phyloP scores from a whole-genome alignment of 2,113 vertebrate genomes.

The Panthera uncia region DNA sequence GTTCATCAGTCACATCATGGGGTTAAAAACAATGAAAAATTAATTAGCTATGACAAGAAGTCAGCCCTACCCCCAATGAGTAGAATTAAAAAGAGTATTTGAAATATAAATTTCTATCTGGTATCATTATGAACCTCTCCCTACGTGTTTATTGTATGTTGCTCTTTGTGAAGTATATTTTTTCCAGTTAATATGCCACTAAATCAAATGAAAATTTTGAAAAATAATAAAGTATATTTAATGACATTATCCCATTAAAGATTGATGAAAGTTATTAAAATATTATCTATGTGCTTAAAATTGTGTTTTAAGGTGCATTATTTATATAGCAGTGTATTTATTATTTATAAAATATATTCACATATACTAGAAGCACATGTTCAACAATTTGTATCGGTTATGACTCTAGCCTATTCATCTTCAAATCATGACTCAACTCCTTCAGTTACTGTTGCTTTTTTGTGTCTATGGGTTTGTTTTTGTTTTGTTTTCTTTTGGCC shows the following conservation, averaged over 20 bases:
- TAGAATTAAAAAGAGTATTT: neutral
- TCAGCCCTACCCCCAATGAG: neutral
- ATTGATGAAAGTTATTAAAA: conserved; percentile 10
- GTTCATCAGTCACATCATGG: neutral
- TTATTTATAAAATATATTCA: neutral
- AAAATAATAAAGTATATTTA: neutral
- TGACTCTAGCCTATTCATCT: neutral
- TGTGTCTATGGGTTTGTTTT: neutral
- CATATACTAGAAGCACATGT: neutral
- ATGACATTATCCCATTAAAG: neutral
- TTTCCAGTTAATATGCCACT: neutral
- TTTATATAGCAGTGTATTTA: neutral
- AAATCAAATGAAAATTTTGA: neutral
- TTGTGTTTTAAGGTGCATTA: neutral
- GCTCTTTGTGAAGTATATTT: neutral
- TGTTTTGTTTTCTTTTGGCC: neutral
- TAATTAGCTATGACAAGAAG: neutral
- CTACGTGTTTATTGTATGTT: neutral
- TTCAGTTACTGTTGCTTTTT: neutral
- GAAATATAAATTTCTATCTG: neutral
- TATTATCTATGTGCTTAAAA: neutral
- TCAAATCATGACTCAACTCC: neutral
- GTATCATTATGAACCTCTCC: neutral
- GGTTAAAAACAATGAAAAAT: neutral
- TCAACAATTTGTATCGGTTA: neutral